phyloP scores from a whole-genome alignment of 2,888 invertebrate genomes.

The Pristionchus fissidentatus region DNA sequence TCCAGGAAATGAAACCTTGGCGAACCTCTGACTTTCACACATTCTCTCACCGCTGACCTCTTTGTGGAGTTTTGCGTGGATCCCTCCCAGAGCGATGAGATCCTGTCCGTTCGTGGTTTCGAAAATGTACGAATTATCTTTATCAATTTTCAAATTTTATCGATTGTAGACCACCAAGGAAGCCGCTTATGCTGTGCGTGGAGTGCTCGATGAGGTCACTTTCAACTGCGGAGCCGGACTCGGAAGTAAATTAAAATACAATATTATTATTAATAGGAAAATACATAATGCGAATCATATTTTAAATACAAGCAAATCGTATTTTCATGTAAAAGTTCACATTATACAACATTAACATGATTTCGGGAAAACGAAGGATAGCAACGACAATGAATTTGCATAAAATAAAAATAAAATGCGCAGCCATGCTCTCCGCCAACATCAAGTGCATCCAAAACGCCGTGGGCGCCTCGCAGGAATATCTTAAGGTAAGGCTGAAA shows the following conservation, averaged over 20 bases:
- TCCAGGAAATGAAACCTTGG: no score
- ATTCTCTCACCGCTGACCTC: no score
- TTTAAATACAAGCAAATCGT: neutral
- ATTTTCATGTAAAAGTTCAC: neutral
- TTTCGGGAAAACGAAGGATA: neutral
- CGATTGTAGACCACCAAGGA: neutral
- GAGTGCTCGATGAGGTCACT: constrained; percentile 19
- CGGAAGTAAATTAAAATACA: neutral
- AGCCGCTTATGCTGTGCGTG: constrained; percentile 32
- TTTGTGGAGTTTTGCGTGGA: no score
- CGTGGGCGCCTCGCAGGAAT: neutral
- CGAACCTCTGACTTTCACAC: no score
- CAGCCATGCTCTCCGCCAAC: constrained; percentile 34
- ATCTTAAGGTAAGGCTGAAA: neutral
- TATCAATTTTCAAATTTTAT: neutral
- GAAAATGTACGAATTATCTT: neutral
- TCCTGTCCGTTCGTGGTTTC: no score
- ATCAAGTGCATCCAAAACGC: constrained; percentile 42
- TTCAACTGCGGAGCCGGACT: constrained; percentile 47
- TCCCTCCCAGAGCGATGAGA: no score
- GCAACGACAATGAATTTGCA: neutral
- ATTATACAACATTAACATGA: neutral
- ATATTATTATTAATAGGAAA: no score
- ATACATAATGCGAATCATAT: neutral
- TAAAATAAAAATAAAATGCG: neutral